phyloP scores from a whole-genome alignment of 1,140 invertebrate genomes.

The Pomacea maculata region DNA sequence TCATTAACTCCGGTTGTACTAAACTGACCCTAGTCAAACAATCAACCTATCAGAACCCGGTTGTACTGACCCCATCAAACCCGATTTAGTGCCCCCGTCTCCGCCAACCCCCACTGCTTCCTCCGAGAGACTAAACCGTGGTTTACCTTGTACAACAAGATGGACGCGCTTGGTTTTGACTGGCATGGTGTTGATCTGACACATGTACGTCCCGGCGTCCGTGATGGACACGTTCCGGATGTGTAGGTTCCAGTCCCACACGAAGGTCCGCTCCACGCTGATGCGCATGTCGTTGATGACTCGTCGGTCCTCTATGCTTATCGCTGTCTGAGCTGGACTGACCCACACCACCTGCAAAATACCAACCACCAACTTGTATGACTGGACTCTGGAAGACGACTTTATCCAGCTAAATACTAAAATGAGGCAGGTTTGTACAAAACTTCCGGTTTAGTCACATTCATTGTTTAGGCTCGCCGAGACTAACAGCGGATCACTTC shows the following conservation, averaged over 20 bases:
- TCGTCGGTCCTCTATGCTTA: slow-evolving; percentile 51
- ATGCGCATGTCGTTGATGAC: slow-evolving; percentile 54
- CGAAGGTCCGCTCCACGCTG: slow-evolving; percentile 48
- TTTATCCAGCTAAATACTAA: too few species aligned
- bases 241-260: slow-evolving; percentile 56
- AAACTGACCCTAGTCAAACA: too few species aligned
- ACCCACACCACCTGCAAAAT: slow-evolving; percentile 56
- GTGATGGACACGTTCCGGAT: slow-evolving; percentile 47
- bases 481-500: too few species aligned
- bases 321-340: slow-evolving; percentile 46
- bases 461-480: too few species aligned
- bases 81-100: neutral
- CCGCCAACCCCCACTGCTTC: neutral
- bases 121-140: neutral
- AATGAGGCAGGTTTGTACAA: too few species aligned
- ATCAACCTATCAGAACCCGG: too few species aligned
- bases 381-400: too few species aligned
- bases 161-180: slow-evolving; percentile 46
- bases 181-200: slow-evolving; percentile 53
- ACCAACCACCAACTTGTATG: too few species aligned
- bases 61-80: neutral
- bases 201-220: slow-evolving; percentile 53
- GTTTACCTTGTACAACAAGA: slow-evolving; percentile 52
- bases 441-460: too few species aligned
- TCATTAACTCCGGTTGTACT: too few species aligned